Evolutionary conservation across 2,113 vertebrate species (phyloP), one percentile per base, ranked within the genome.

Genomic region (Hepsetus odoe): DNA sequence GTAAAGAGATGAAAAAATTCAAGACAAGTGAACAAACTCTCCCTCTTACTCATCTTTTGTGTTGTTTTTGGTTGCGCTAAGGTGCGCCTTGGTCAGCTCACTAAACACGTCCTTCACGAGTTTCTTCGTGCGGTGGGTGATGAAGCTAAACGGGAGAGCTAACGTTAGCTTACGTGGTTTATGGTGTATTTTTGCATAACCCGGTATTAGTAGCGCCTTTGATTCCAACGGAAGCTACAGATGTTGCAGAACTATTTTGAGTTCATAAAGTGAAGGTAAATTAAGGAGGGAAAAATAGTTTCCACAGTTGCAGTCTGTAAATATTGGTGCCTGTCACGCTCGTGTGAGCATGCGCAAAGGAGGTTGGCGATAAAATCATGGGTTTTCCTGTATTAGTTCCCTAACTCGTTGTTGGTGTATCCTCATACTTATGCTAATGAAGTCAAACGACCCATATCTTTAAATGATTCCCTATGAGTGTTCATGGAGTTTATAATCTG

Each of bases 1-100:
- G 86, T 85, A 88, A 85, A 55, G 11, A 55, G 51, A 55, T 2
- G 49, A 14, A 58, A 13, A 12, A 24, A 59, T 14, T 66, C n/a
- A 35, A 56, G 56, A 33, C 26, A 26, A 67, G 28, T 77, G 1
- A 40, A 35, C 5, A 40, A 18, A 26, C 61, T 55, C 20, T 35
- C 4, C n/a, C n/a, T n/a, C n/a, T n/a, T n/a, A n/a, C n/a, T n/a
- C n/a, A n/a, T 46, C 1, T 11, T 11, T 33, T 12, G 18, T 32
- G 16, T 22, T 42, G 28, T n/a, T 33, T 22, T 13, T 12, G 22
- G 3, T 2, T 4, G 12, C 10, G 13, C 11, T 56, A 16, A 24
- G n/a, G 22, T 11, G 9, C 7, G 11, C n/a, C n/a, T 20, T 55
- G 51, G 22, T 22, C 1, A 24, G 11, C 20, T 55, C 20, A 5